A percentile compares a stretch with the other conserved stretches of the same genome.
phyloP scores from a whole-genome alignment of 2,888 invertebrate genomes.

The Eledone cirrhosa region DNA sequence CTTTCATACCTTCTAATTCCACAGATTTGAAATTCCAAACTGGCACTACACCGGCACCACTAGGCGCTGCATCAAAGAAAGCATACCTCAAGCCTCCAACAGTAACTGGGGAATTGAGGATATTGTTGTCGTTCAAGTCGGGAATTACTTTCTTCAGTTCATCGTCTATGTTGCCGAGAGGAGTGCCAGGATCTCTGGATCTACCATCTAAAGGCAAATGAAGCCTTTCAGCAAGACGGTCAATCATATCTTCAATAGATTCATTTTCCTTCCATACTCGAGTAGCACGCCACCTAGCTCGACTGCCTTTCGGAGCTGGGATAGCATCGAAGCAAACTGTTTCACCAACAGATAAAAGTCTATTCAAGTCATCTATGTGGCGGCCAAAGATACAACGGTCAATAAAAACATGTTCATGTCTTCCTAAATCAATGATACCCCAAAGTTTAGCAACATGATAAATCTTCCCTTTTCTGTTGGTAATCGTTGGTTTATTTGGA shows the following conservation, averaged over 20 bases:
- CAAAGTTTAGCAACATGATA: slow-evolving; percentile 67
- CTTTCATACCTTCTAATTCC: slow-evolving; percentile 55
- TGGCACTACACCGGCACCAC: slow-evolving; percentile 64
- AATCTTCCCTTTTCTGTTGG: slow-evolving; percentile 62
- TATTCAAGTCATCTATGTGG: slow-evolving; percentile 64
- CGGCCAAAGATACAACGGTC: slow-evolving; percentile 65
- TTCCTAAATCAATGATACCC: slow-evolving; percentile 67
- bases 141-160: slow-evolving; percentile 60
- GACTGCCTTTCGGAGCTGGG: slow-evolving; percentile 65
- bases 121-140: slow-evolving; percentile 56
- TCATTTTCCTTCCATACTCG: slow-evolving; percentile 67
- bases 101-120: slow-evolving; percentile 48
- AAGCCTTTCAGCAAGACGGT: slow-evolving; percentile 53
- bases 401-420: slow-evolving; percentile 68
- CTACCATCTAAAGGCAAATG: slow-evolving; percentile 50
- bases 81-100: slow-evolving; percentile 56
- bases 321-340: slow-evolving; percentile 66
- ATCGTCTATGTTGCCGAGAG: slow-evolving; percentile 61
- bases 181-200: slow-evolving; percentile 41
- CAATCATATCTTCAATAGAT: slow-evolving; percentile 58
- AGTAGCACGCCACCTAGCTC: slow-evolving; percentile 66
- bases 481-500: slow-evolving; percentile 54
- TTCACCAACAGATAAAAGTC: slow-evolving; percentile 63
- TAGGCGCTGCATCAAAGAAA: slow-evolving; percentile 63
- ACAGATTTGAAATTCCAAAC: slow-evolving; percentile 64